Evolutionary conservation across 2,113 vertebrate genomes (phyloP).

Genomic region (Rhinolophus ferrumequinum): DNA sequence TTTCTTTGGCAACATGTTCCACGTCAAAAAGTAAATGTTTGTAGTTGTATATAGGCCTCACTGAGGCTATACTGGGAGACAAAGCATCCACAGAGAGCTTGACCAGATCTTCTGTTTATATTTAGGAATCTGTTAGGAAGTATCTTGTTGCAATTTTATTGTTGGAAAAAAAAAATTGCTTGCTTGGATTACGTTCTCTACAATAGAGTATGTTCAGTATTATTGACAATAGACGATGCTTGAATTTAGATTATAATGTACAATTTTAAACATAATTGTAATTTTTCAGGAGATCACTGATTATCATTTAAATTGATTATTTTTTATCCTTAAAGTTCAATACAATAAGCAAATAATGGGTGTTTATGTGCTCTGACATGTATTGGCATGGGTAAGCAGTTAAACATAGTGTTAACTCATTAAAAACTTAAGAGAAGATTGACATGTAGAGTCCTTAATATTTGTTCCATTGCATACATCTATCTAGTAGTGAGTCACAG

Average conservation of each 20-base stretch:
- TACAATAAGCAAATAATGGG: neutral
- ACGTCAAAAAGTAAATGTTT: neutral
- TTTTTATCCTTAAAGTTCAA: neutral
- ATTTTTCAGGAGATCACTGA: neutral
- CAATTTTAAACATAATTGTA: neutral
- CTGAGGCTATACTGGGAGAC: neutral
- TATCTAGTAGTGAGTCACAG: neutral
- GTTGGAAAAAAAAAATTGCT: neutral
- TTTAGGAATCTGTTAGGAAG: neutral
- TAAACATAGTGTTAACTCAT: neutral
- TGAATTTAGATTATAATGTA: neutral
- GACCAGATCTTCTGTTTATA: neutral
- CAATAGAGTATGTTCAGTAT: neutral
- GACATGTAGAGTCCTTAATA: neutral
- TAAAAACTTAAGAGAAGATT: neutral
- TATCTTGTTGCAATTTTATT: neutral
- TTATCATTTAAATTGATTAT: neutral
- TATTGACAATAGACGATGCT: neutral
- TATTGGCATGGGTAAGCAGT: neutral
- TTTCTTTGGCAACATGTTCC: neutral
- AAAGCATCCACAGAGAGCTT: neutral
- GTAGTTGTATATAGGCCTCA: neutral
- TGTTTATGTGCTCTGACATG: neutral
- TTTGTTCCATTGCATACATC: neutral
- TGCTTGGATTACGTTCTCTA: neutral